Conservation (phyloP, 2,797 vertebrate genomes). For the Enteromius thamalakanensis region DNA sequence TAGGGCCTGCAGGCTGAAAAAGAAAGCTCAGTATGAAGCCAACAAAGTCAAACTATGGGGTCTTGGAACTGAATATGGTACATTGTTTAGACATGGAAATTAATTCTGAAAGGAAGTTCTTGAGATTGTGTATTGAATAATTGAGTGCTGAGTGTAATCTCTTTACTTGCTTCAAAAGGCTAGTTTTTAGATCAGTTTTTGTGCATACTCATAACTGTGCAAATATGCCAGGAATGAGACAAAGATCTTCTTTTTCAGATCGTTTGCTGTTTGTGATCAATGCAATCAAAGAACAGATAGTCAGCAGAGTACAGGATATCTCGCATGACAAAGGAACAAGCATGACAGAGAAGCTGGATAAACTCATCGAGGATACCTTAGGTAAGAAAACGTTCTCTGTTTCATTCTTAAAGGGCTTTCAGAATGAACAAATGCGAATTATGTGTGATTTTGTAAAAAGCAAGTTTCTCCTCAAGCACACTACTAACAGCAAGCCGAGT, state of each 20-base stretch:
- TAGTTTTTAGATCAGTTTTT: neutral
- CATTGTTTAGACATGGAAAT: constrained; percentile 37
- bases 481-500: neutral
- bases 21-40: constrained; percentile 99
- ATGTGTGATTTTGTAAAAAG: neutral
- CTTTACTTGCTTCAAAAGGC: neutral
- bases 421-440: neutral
- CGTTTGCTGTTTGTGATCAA: constrained; percentile 98
- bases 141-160: neutral
- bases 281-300: constrained; percentile 98
- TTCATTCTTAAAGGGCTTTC: neutral
- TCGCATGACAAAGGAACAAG: constrained; percentile 86
- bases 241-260: constrained; percentile 77
- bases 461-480: neutral
- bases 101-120: constrained; percentile 30
- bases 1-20: constrained; percentile 98
- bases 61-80: constrained; percentile 98
- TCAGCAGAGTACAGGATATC: constrained; percentile 88
- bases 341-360: constrained; percentile 93
- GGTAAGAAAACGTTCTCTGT: constrained; percentile 78
- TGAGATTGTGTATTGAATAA: constrained; percentile 30
- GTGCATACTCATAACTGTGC: neutral
- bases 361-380: constrained; percentile 93
- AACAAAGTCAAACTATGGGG: constrained; percentile 99
- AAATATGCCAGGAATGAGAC: neutral